Conservation (phyloP, 2,113 vertebrate genomes). For the Callocephalon fimbriatum region DNA sequence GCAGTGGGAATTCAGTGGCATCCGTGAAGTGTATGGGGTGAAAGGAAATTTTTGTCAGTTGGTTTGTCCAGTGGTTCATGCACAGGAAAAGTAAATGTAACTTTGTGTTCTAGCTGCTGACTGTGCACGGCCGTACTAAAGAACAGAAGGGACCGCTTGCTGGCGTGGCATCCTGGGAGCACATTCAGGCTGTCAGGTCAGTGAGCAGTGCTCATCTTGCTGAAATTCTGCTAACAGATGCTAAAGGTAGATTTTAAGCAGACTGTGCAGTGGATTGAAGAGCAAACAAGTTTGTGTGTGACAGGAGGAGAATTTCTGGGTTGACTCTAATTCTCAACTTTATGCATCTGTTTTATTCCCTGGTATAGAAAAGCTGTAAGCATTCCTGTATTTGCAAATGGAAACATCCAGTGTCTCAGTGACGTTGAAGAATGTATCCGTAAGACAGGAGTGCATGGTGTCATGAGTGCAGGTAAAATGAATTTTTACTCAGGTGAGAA, state of each 20-base stretch:
- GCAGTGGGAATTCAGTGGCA: neutral
- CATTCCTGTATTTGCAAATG: constrained; percentile 97
- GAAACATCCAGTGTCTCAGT: constrained; percentile 92
- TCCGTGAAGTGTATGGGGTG: neutral
- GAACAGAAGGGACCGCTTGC: constrained; percentile 95
- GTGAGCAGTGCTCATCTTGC: neutral
- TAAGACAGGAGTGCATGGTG: constrained; percentile 92
- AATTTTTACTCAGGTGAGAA: neutral
- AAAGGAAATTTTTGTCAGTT: neutral
- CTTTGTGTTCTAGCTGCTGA: constrained; percentile 83
- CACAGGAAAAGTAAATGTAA: neutral
- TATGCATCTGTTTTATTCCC: neutral
- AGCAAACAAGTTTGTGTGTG: neutral
- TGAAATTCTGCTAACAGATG: neutral
- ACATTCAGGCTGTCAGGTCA: constrained; percentile 93
- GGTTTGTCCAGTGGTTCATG: neutral
- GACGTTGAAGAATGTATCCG: constrained; percentile 92
- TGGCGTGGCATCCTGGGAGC: constrained; percentile 92
- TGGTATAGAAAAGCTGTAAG: constrained; percentile 85
- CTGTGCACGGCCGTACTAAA: constrained; percentile 95
- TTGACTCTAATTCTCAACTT: neutral
- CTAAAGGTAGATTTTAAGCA: neutral
- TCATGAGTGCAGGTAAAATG: constrained; percentile 93
- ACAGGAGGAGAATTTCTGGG: neutral
- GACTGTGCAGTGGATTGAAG: neutral